Percentiles rank a stretch among this genome's conserved stretches.
Evolutionary conservation across 2,797 vertebrate genomes (phyloP).

Genomic region (Paedocypris micromegethes): DNA sequence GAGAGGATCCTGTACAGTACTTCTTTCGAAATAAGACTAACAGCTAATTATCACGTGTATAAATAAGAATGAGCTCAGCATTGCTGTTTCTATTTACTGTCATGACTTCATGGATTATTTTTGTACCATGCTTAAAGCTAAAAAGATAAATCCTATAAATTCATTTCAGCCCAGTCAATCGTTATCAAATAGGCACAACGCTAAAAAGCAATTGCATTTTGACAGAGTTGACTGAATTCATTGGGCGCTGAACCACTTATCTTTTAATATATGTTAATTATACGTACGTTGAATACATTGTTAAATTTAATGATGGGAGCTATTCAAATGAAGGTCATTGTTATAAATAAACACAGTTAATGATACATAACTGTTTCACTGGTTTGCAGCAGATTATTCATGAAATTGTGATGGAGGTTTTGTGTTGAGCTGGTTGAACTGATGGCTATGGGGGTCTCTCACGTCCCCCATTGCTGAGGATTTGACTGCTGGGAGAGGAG

Average conservation of each 20-base stretch:
- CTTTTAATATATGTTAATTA: too few relatives aligned
- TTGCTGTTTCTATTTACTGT: slow-evolving; percentile 8
- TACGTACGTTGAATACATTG: too few relatives aligned
- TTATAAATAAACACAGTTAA: not conserved
- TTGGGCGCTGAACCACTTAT: too few relatives aligned
- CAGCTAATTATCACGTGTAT: not conserved
- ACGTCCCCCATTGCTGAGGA: slow-evolving; percentile 3
- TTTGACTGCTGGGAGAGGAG: slow-evolving; percentile 2
- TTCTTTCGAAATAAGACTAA: too few relatives aligned
- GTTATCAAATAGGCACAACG: too few relatives aligned
- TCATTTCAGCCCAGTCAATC: slow-evolving; percentile 19
- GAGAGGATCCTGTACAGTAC: too few relatives aligned
- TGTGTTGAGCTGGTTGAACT: slow-evolving; percentile 23
- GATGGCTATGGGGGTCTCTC: slow-evolving; percentile 17
- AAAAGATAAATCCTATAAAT: slow-evolving; percentile 54
- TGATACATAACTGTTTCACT: not conserved
- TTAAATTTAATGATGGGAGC: too few relatives aligned
- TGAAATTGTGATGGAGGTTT: slow-evolving; percentile 1
- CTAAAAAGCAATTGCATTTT: too few relatives aligned
- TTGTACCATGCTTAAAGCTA: slow-evolving; percentile 9
- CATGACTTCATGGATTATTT: slow-evolving; percentile 29
- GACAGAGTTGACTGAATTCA: too few relatives aligned
- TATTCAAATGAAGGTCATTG: not conserved
- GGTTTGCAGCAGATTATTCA: not conserved
- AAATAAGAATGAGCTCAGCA: slow-evolving; percentile 1